phyloP scores from a whole-genome alignment of 2,113 vertebrate genomes.

The Capreolus pygargus region DNA sequence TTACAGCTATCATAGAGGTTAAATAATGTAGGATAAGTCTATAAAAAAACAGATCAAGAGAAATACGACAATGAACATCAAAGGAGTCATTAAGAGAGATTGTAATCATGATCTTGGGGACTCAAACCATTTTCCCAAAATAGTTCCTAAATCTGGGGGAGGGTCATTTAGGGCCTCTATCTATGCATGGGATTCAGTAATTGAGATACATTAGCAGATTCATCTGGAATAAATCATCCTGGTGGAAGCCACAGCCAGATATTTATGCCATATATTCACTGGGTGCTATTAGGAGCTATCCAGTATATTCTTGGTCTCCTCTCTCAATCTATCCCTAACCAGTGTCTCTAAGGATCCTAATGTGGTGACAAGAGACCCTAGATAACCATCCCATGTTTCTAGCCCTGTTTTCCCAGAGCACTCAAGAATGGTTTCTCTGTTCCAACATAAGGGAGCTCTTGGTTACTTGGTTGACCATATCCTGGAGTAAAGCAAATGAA shows the following conservation, averaged over 20 bases:
- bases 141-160: neutral
- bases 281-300: neutral
- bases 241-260: neutral
- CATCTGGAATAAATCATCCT: neutral
- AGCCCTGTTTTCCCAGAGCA: neutral
- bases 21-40: neutral
- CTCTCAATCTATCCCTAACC: neutral
- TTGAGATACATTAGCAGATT: neutral
- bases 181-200: neutral
- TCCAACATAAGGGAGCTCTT: neutral
- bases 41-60: neutral
- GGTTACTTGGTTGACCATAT: neutral
- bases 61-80: neutral
- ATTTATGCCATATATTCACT: neutral
- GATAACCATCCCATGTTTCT: neutral
- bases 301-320: neutral
- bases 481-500: neutral
- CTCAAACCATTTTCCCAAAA: neutral
- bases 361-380: neutral
- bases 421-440: neutral
- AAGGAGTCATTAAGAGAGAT: neutral
- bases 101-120: neutral
- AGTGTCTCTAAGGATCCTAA: neutral
- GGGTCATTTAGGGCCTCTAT: neutral
- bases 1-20: neutral